A percentile compares a stretch with the other conserved stretches of the same genome.
phyloP scores from a whole-genome alignment of 2,888 invertebrate genomes.

The Lypha dubia region DNA sequence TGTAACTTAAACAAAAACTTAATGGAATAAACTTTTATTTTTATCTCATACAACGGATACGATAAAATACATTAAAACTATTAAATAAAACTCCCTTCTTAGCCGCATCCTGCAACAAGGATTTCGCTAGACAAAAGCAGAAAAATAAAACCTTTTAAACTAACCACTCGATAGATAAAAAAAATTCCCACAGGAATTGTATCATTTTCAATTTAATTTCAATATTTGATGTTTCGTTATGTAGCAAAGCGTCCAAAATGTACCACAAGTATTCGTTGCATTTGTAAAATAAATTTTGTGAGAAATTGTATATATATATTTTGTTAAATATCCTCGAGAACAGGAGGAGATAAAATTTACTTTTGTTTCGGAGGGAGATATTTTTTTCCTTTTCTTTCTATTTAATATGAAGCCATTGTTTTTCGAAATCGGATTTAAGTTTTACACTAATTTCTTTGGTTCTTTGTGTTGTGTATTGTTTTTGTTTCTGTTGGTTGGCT shows the following conservation, averaged over 20 bases:
- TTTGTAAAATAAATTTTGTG: slow-evolving; percentile 47
- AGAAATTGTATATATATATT: slow-evolving; percentile 19
- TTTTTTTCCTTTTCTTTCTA: not conserved
- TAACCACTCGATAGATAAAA: slow-evolving; percentile 63
- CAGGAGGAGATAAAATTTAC: slow-evolving; percentile 14
- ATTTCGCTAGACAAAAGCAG: slow-evolving; percentile 44
- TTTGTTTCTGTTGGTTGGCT: slow-evolving; percentile 73
- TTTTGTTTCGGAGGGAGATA: too few relatives aligned
- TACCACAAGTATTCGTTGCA: slow-evolving; percentile 45
- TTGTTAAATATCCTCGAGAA: slow-evolving; percentile 51
- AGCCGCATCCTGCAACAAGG: slow-evolving; percentile 23
- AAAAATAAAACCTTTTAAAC: slow-evolving; percentile 49
- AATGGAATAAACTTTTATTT: slow-evolving; percentile 43
- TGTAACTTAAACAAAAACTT: slow-evolving; percentile 28
- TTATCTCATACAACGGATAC: slow-evolving; percentile 12
- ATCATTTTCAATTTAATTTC: slow-evolving; percentile 50
- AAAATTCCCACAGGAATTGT: slow-evolving; percentile 68
- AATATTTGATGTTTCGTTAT: slow-evolving; percentile 52
- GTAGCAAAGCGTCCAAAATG: slow-evolving; percentile 28
- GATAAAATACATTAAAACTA: slow-evolving; percentile 13
- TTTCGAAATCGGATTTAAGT: slow-evolving; percentile 82
- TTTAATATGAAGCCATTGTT: slow-evolving; percentile 76
- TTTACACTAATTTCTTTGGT: slow-evolving; percentile 82
- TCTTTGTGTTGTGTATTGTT: slow-evolving; percentile 64
- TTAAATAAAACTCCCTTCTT: slow-evolving; percentile 14